Conservation (phyloP, 1,140 invertebrate species). For the Babylonia areolata region DNA sequence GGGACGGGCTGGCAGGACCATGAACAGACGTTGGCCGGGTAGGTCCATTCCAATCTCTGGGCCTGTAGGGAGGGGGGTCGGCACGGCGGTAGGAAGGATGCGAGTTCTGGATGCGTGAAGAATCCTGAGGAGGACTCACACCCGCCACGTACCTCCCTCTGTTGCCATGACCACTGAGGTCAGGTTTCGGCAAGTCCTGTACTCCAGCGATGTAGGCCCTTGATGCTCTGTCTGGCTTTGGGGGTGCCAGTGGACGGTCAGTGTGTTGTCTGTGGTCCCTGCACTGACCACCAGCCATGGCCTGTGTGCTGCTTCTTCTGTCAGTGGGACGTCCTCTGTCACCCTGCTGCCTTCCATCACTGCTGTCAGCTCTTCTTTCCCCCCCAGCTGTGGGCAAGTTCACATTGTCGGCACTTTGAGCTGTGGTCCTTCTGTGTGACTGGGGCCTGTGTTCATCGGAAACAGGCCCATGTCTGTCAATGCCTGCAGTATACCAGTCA, state of each 20-base stretch:
- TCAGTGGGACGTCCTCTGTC: neutral
- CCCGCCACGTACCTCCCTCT: neutral
- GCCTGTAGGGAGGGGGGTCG: neutral
- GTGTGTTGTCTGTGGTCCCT: neutral
- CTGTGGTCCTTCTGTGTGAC: neutral
- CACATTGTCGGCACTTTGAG: neutral
- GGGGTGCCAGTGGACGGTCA: neutral
- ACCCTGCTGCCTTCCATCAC: neutral
- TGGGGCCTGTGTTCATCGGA: neutral
- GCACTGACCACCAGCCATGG: neutral
- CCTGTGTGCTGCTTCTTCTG: neutral
- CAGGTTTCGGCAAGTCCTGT: neutral
- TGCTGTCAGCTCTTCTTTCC: neutral
- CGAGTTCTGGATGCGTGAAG: neutral
- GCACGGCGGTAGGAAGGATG: neutral
- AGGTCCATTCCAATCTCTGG: neutral
- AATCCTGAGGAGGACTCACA: neutral
- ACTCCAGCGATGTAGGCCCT: neutral
- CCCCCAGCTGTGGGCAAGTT: neutral
- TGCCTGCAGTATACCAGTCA: too few species aligned
- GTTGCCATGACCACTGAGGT: neutral
- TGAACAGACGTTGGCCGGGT: neutral
- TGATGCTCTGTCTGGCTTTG: neutral
- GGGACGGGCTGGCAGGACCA: neutral
- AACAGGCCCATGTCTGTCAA: too few species aligned